phyloP scores from a whole-genome alignment of 2,797 vertebrate species.

The Tarsius wallacei region DNA sequence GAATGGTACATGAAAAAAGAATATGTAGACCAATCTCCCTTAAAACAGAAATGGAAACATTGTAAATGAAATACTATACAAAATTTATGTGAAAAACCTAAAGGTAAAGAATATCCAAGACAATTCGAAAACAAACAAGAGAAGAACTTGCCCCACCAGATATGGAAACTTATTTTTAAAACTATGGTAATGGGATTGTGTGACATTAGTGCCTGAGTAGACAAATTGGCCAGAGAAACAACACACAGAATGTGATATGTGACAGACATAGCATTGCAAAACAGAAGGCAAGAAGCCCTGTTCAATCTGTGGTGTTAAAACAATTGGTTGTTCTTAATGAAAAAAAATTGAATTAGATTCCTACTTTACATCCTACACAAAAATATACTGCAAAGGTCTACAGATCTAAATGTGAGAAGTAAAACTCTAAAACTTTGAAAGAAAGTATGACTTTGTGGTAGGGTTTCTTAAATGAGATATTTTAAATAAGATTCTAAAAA shows the following conservation, averaged over 20 bases:
- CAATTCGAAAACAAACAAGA: constrained; percentile 25
- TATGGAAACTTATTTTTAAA: constrained; percentile 16
- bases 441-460: constrained; percentile 11
- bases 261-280: not conserved
- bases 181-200: not conserved
- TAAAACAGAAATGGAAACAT: not conserved
- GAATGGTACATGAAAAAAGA: not conserved
- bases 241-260: not conserved
- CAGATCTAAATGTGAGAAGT: not conserved
- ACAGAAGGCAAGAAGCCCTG: not conserved
- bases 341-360: not conserved
- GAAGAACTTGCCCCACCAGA: not conserved
- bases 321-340: not conserved
- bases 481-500: constrained; percentile 38
- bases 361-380: not conserved
- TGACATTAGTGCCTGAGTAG: not conserved
- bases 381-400: not conserved
- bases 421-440: constrained; percentile 18
- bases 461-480: not conserved
- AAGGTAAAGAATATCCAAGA: not conserved
- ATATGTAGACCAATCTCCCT: not conserved
- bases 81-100: not conserved
- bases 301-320: not conserved
- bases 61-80: constrained; percentile 12
- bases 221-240: not conserved